Base-by-base conservation (phyloP, 2,888 invertebrate species). In the Lasioglossum oenotherae region DNA sequence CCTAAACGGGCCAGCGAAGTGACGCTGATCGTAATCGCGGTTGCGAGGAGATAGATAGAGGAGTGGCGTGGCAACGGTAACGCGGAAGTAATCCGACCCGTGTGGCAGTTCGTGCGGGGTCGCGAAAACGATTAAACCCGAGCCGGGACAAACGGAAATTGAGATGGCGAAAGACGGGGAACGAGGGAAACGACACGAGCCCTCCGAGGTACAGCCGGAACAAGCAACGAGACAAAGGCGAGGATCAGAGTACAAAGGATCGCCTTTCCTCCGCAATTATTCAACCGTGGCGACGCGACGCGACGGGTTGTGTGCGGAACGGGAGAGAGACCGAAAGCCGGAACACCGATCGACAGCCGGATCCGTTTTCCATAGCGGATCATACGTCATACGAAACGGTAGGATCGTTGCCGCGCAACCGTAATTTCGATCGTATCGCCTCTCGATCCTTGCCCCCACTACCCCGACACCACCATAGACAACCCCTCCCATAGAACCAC, bases 201-300 rank as follows among this genome's bases (percentile, higher is more conserved):
- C 23, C 69, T 69, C 69, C 38, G 38, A 69, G 38, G 69, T 69
- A 69, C 69, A 82, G 74, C 57, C 57, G 82, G 75, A 81, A 73
- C 77, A 81, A 74, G 64, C 79, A 64, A 64, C 73, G 85, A 49
- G 71, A 87, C 82, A 78, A 83, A 73, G 67, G 75, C 76, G 75
- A 74, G 75, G 80, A 86, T 82, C 83, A 73, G 53, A 77, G 76
- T 82, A 85, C 78, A 78, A 74, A 81, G 75, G 81, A 74, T 81
- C 78, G 85, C 72, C 81, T 89, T 87, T 80, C 89, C 80, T 88
- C 74, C 77, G 83, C 84, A 74, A 90, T 90, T 88, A 88, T 82
- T 87, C 86, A 75, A 46, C 82, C 72, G 46, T 31, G 44, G 14
- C 74, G 69, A 64, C 53, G 74, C 74, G 69, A 64, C 60, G 74